Percentiles rank a stretch among this genome's conserved stretches.
Conservation (phyloP, 2,888 invertebrate species). For the Archips crataeganus region DNA sequence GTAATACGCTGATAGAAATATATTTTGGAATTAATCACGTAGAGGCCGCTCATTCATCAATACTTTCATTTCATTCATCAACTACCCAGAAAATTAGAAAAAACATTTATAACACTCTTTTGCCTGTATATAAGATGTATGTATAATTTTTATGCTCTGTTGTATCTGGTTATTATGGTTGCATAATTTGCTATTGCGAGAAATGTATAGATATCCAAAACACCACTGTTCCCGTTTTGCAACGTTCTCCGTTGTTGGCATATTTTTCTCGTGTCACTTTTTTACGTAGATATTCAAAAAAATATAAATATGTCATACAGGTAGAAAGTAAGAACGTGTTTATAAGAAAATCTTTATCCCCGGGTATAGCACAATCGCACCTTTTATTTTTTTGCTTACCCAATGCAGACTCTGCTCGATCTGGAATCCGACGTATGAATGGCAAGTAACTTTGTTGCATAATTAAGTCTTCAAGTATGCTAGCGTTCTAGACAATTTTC, state of each 20-base stretch:
- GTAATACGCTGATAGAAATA: neutral
- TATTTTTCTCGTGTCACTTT: neutral
- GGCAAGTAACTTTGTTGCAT: constrained; percentile 45
- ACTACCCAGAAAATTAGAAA: neutral
- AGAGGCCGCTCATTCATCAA: neutral
- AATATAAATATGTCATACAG: neutral
- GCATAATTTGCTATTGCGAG: constrained; percentile 18
- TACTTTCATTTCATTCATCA: neutral
- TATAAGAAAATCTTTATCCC: constrained; percentile 2
- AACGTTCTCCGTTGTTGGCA: constrained; percentile 12
- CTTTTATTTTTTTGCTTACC: neutral
- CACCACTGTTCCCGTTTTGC: constrained; percentile 15
- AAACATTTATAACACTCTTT: neutral
- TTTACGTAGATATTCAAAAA: neutral
- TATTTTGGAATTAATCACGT: neutral
- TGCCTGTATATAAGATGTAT: neutral
- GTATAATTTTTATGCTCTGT: neutral
- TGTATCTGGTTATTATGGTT: neutral
- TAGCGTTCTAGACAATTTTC: constrained; percentile 62
- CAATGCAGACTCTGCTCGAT: neutral
- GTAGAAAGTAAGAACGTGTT: neutral
- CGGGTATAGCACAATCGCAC: neutral
- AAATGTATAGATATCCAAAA: constrained; percentile 6
- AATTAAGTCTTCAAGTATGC: constrained; percentile 53
- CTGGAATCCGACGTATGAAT: constrained; percentile 12